Conservation (phyloP, 2,888 invertebrate species). For the Synanthedon vespiformis region DNA sequence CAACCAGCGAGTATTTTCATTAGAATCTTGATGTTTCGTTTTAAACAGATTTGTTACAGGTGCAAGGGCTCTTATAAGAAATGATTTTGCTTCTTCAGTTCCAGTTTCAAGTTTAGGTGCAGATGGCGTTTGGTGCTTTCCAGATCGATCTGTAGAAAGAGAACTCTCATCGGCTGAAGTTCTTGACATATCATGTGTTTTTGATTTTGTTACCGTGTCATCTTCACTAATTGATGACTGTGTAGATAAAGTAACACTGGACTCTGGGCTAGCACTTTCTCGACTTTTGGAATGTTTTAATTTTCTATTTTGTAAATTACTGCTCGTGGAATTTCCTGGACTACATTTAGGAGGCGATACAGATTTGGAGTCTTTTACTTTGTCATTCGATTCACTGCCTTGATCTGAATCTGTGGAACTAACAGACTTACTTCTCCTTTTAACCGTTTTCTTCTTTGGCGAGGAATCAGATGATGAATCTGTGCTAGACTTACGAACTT, state of each 20-base stretch:
- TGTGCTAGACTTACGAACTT: constrained; percentile 46
- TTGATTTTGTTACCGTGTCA: constrained; percentile 42
- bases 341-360: constrained; percentile 25
- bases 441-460: constrained; percentile 49
- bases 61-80: constrained; percentile 78
- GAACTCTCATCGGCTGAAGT: constrained; percentile 73
- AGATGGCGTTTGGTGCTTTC: constrained; percentile 64
- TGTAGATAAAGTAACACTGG: constrained; percentile 65
- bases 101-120: constrained; percentile 54
- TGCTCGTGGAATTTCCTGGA: constrained; percentile 29
- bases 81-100: constrained; percentile 77
- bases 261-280: constrained; percentile 57
- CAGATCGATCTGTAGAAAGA: constrained; percentile 60
- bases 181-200: constrained; percentile 52
- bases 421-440: constrained; percentile 53
- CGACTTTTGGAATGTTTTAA: constrained; percentile 49
- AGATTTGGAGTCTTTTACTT: constrained; percentile 17
- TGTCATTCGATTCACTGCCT: constrained; percentile 33
- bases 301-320: constrained; percentile 40
- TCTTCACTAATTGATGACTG: constrained; percentile 64
- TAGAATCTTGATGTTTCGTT: constrained; percentile 66
- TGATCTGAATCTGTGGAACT: constrained; percentile 58
- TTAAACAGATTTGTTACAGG: constrained; percentile 82
- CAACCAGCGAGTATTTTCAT: constrained; percentile 57
- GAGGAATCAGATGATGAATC: constrained; percentile 48